phyloP scores from a whole-genome alignment of 2,888 invertebrate species.

The Oxyteleia sp. region DNA sequence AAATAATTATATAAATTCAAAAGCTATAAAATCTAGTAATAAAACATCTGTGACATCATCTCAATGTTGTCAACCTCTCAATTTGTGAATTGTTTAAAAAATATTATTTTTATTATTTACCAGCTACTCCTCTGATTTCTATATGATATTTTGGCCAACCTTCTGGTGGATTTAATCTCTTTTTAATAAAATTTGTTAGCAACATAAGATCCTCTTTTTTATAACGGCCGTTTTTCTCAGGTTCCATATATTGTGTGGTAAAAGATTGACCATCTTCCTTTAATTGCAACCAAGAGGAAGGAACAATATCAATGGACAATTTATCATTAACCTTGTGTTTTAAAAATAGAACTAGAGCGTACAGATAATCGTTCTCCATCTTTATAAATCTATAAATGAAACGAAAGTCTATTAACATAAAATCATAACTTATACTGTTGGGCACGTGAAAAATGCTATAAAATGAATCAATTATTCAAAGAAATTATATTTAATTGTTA shows the following conservation, averaged over 20 bases:
- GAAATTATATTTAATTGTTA: too few relatives aligned
- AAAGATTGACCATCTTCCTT: background rate
- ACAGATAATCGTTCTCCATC: background rate
- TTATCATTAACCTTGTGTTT: background rate
- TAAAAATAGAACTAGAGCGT: background rate
- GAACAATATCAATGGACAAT: background rate
- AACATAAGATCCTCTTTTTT: background rate
- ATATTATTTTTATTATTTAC: background rate
- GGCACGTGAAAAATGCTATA: too few relatives aligned
- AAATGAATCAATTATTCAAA: too few relatives aligned
- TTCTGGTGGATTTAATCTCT: conserved; percentile 1
- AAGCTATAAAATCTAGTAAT: too few relatives aligned
- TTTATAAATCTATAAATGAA: too few relatives aligned
- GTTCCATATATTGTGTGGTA: background rate
- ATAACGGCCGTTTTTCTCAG: conserved; percentile 6
- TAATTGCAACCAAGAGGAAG: background rate
- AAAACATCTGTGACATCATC: too few relatives aligned
- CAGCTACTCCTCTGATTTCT: background rate
- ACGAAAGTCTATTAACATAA: too few relatives aligned
- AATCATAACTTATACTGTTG: too few relatives aligned
- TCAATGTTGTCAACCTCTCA: too few relatives aligned
- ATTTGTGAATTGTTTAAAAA: too few relatives aligned
- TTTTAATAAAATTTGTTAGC: conserved; percentile 7
- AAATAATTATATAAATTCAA: too few relatives aligned
- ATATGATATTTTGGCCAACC: conserved; percentile 1